Evolutionary conservation across 1,140 invertebrate species (phyloP).

Genomic region (Drosophila kohkoa): DNA sequence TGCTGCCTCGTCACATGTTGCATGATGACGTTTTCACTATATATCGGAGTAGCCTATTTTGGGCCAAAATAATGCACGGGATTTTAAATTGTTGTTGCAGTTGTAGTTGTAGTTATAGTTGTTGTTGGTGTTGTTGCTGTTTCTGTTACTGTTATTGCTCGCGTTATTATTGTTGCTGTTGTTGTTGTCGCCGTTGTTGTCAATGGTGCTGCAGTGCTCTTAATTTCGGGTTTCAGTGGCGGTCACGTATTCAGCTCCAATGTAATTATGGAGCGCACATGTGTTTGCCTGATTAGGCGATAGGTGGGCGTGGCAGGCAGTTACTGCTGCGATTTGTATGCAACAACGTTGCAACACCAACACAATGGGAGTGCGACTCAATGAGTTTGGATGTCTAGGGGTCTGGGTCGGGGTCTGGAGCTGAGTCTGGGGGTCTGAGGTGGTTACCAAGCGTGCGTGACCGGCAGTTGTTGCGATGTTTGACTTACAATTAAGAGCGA

Average conservation of each 20-base stretch:
- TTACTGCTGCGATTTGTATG: slow-evolving; percentile 62
- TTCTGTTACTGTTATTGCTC: slow-evolving; percentile 20
- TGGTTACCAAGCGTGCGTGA: slow-evolving; percentile 54
- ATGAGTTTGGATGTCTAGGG: neutral
- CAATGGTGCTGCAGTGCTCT: slow-evolving; percentile 53
- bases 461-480: slow-evolving; percentile 74
- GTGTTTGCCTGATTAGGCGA: slow-evolving; percentile 81
- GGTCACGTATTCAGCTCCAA: slow-evolving; percentile 66
- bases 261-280: slow-evolving; percentile 79
- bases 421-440: neutral
- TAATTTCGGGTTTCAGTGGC: slow-evolving; percentile 78
- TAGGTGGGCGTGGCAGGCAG: slow-evolving; percentile 52
- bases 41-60: slow-evolving; percentile 55
- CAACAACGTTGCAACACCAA: slow-evolving; percentile 38
- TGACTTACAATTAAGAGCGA: slow-evolving; percentile 79
- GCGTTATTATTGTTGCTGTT: slow-evolving; percentile 23
- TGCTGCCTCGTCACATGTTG: slow-evolving; percentile 19
- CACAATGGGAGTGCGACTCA: slow-evolving; percentile 1
- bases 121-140: slow-evolving; percentile 14
- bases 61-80: slow-evolving; percentile 52
- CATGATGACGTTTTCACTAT: slow-evolving; percentile 20
- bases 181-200: slow-evolving; percentile 25
- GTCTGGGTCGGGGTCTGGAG: neutral
- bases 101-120: slow-evolving; percentile 22
- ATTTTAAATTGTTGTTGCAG: slow-evolving; percentile 32